Evolutionary conservation across 2,888 invertebrate genomes (phyloP), one percentile per base, ranked within the genome.

Genomic region (Drosophila atroscutellata): DNA sequence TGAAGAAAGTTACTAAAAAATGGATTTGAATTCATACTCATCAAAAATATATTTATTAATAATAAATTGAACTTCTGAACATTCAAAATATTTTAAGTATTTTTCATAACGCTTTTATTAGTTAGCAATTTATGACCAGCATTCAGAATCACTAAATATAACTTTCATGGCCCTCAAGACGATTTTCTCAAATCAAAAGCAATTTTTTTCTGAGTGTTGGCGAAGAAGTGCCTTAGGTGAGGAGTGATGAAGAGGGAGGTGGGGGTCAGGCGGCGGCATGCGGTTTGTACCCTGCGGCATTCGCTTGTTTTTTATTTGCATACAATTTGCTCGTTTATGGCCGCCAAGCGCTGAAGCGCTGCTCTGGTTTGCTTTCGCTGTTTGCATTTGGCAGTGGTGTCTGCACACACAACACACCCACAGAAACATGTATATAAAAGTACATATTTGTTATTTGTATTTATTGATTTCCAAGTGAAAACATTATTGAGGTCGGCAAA

Each of bases 401-500:
- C 39, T 36, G n/a, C 34, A 34, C 39, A 39, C 34, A 7, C 57
- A 24, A 45, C 24, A 47, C 11, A 20, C 3, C 0, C 11, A 49
- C 5, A 3, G 6, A 32, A 18, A 5, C 13, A n/a, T 7, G 20
- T 20, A 15, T 32, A 55, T 49, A 55, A 18, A 65, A 30, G 42
- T 67, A 42, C 34, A 62, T 82, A 85, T 84, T 81, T 82, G 83
- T 85, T 85, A 83, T 85, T 85, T 83, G 87, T 87, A 85, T 85
- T 85, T 87, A 85, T 85, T 85, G 85, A 85, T 85, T 87, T 87
- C 75, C 72, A 85, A 85, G 83, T 85, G 88, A 85, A 86, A 83
- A 85, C 88, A 85, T 87, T 81, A 85, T 85, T 87, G 88, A 74
- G 85, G 81, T 83, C 75, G 83, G 75, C 63, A 79, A 78, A 64